Base-by-base conservation (phyloP, 2,888 invertebrate genomes). In the Diplazon laetatorius region DNA sequence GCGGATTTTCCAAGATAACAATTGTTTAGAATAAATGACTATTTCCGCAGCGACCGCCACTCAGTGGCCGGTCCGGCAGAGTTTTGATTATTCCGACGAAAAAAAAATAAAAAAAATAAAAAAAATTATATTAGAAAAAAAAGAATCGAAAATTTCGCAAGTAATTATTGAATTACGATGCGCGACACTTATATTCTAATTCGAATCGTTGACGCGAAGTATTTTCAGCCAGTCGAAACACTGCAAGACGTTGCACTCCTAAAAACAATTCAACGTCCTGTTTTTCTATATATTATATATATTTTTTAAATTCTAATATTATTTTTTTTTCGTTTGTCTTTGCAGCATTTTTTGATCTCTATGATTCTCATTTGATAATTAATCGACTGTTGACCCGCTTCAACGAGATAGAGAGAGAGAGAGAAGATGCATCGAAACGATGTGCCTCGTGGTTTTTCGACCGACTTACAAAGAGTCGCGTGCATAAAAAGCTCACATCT, bases 191-290 rank as follows among this genome's bases (percentile, higher is more conserved):
- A 52, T 72, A 46, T 46, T 12, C 55, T 73, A 68, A 68, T 59
- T 63, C 55, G 57, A 82, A 82, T 71, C 75, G 70, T 62, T 77
- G 76, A 81, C 83, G 65, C 85, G 80, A 82, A 82, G 80, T 74
- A 80, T 83, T 85, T 85, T 82, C 77, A 86, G 74, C 85, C 86
- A 85, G 85, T 84, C 85, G 81, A 87, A 86, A 84, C 82, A 85
- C 82, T 81, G 81, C 71, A 65, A 79, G 76, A 75, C 79, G 44
- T 85, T 82, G 81, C 82, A 76, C 72, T 85, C 83, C 78, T 82
- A 82, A 78, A 70, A 65, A 39, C 42, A 20, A 35, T 71, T 37
- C 10, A 35, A 37, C 20, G 37, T 52, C 20, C 22, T 37, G 9
- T 16, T 35, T 57, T 37, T 16, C 35, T 18, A 14, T 50, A 5